These are phyloP conservation scores for Lasioglossum morio DNA, from an alignment of 2,888 invertebrate species.

Conservation along the genomic window DNA sequence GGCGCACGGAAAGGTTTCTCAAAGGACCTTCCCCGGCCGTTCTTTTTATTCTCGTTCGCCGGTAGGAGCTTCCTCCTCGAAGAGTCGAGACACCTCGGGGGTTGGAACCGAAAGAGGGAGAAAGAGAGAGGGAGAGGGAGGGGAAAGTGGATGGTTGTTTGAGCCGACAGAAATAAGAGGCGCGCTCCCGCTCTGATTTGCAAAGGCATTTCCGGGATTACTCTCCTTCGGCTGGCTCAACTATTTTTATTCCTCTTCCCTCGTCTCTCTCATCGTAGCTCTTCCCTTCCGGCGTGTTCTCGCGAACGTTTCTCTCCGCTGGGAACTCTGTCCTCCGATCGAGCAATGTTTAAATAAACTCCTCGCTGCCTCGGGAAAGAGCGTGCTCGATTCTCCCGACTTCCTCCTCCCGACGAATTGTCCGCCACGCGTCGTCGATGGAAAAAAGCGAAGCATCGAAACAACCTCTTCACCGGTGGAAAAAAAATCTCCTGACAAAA, in stretches of 20 bases:
- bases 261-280: too few relatives aligned
- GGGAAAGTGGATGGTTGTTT: constrained; percentile 53
- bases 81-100: constrained; percentile 26
- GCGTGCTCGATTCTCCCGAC: neutral
- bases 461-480: neutral
- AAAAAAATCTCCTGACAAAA: neutral
- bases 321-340: constrained; percentile 16
- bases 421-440: neutral
- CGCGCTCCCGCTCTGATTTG: constrained; percentile 67
- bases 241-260: constrained; percentile 1
- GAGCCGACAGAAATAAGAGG: constrained; percentile 58
- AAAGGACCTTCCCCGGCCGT: constrained; percentile 47
- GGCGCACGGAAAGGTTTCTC: constrained; percentile 45
- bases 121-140: neutral
- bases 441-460: neutral
- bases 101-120: too few relatives aligned
- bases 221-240: constrained; percentile 39
- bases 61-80: neutral
- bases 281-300: too few relatives aligned
- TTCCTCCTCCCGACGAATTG: neutral
- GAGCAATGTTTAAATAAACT: constrained; percentile 12
- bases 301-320: neutral
- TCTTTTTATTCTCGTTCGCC: constrained; percentile 4
- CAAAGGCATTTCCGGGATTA: constrained; percentile 72
- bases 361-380: neutral